Base-by-base conservation (phyloP, 2,797 vertebrate species). In the Eidolon dupreanum region DNA sequence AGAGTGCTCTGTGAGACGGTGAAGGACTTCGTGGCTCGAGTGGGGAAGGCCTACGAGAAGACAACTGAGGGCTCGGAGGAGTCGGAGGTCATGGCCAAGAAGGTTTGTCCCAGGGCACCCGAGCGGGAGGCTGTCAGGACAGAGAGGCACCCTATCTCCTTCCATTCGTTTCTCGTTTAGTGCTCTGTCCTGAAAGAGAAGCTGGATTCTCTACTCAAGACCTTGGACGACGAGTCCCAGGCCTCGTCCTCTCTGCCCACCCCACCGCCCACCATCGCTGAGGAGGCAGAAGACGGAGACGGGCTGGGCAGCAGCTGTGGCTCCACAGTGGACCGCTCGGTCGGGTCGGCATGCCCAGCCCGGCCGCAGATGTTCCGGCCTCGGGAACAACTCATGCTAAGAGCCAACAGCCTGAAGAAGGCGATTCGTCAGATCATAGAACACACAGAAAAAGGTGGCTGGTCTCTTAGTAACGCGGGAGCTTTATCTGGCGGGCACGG, bases 321-420 rank as follows among this genome's bases (percentile, higher is more conserved):
- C 91, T 97, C 99, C 9, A 41, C 97, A 0, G 98, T 97, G 0
- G 98, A 98, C 26, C 98, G 84, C 0, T 92, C 98, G 0, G 31
- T 98, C 78, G 98, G 98, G 51, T 97, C 98, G 0, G 97, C 98
- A 0, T 99, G 99, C 96, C 98, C 99, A 0, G 94, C 99, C 0
- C 98, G 99, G 31, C 98, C 99, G 0, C 98, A 99, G 98, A 99
- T 99, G 95, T 99, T 99, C 93, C 99, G 99, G 51, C 99, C 99
- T 0, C 98, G 99, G 20, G 99, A 99, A 59, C 99, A 99, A 98
- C 99, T 99, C 95, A 99, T 99, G 99, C 98, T 99, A 51, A 98
- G 99, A 97, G 99, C 99, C 57, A 99, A 99, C 98, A 99, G 99
- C 91, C 98, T 99, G 98, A 99, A 99, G 98, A 99, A 99, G 93